Percentiles rank a stretch among this genome's conserved stretches.
phyloP scores from a whole-genome alignment of 2,888 invertebrate species.

The Agonopterix heracliana region DNA sequence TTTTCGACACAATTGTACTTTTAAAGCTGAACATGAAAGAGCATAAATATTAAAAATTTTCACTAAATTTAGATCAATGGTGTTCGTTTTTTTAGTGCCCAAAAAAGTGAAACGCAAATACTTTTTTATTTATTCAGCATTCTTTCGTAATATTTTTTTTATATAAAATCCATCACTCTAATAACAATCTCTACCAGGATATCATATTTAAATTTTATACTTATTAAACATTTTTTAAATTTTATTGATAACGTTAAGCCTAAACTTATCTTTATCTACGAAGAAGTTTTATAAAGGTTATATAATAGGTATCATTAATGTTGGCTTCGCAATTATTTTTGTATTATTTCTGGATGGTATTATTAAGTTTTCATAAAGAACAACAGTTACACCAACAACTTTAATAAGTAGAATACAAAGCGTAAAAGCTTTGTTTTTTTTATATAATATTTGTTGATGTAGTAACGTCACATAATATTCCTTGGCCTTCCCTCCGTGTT shows the following conservation, averaged over 20 bases:
- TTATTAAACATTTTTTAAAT: conserved; percentile 60
- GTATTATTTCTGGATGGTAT: conserved; percentile 13
- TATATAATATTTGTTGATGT: too few relatives aligned
- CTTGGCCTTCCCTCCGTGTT: too few relatives aligned
- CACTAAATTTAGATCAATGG: conserved; percentile 20
- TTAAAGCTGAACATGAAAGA: conserved; percentile 44
- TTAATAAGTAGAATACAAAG: too few relatives aligned
- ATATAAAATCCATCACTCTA: conserved; percentile 72
- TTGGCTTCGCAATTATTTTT: conserved; percentile 14
- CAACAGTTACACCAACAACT: conserved; percentile 3
- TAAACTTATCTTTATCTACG: conserved; percentile 54
- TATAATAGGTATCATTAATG: conserved; percentile 12
- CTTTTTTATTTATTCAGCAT: conserved; percentile 32
- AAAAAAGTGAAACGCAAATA: conserved; percentile 35
- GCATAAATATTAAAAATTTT: conserved; percentile 21
- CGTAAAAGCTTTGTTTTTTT: too few relatives aligned
- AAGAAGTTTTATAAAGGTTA: conserved; percentile 62
- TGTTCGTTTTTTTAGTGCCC: conserved; percentile 38
- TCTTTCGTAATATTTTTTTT: conserved; percentile 56
- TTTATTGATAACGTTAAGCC: conserved; percentile 67
- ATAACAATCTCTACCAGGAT: conserved; percentile 73
- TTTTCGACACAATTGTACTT: conserved; percentile 30
- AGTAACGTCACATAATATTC: too few relatives aligned
- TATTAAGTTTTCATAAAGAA: conserved; percentile 22
- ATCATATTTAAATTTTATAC: conserved; percentile 57